phyloP scores from a whole-genome alignment of 92 coral and sea anemone genomes.

The Metridium senile region DNA sequence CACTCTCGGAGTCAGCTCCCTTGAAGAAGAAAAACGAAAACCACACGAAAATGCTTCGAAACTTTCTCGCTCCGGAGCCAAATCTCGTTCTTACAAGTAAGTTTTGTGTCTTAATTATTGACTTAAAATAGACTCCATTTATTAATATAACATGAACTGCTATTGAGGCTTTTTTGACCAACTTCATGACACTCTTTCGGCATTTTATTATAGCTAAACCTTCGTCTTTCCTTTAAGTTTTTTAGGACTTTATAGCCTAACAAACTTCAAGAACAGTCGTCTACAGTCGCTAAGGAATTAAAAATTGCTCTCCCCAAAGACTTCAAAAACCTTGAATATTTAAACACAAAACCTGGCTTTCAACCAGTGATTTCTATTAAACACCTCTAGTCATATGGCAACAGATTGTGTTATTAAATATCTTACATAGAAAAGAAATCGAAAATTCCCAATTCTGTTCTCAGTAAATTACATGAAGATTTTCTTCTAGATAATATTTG shows the following conservation, averaged over 20 bases:
- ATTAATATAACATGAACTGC: not conserved
- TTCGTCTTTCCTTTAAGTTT: not conserved
- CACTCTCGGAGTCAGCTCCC: conserved; percentile 19
- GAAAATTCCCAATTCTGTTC: not conserved
- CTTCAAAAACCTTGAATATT: conserved; percentile 24
- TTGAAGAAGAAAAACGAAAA: conserved; percentile 25
- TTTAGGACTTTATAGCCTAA: too few species aligned
- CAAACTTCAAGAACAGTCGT: not conserved
- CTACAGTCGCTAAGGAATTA: conserved; percentile 14
- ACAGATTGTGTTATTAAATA: not conserved
- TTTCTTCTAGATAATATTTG: not conserved
- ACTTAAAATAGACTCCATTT: not conserved
- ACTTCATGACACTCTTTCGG: not conserved
- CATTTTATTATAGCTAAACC: conserved; percentile 1
- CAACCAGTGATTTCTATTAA: not conserved
- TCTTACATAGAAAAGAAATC: not conserved
- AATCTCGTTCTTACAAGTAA: conserved; percentile 71
- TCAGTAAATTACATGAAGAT: not conserved
- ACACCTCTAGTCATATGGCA: not conserved
- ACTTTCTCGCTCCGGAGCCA: conserved; percentile 61
- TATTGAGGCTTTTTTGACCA: not conserved
- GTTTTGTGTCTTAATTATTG: conserved; percentile 16
- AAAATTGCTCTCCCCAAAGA: too few species aligned
- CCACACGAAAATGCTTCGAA: conserved; percentile 40
- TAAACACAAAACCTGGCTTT: not conserved